Percentiles rank a stretch among this genome's conserved stretches.
Evolutionary conservation across 2,797 vertebrate species (phyloP).

Genomic region (Neosilurus hyrtlii): DNA sequence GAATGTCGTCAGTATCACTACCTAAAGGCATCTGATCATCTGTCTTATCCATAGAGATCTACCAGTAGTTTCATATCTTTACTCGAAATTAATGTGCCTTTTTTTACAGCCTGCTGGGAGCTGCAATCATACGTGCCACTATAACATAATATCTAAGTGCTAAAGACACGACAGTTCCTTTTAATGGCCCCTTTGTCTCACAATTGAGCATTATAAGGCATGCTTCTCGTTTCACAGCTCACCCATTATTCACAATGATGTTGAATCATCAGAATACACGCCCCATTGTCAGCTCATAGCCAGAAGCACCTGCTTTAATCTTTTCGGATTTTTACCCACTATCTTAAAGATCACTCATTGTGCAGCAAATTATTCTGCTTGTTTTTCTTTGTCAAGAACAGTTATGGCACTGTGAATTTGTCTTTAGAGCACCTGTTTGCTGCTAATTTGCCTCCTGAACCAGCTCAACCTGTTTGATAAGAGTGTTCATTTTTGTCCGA

Average conservation of each 20-base stretch:
- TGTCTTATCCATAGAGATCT: constrained; percentile 45
- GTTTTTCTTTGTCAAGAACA: constrained; percentile 11
- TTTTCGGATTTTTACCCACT: not conserved
- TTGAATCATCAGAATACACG: constrained; percentile 48
- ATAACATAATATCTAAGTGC: constrained; percentile 54
- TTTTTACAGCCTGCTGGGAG: constrained; percentile 57
- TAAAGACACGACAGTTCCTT: constrained; percentile 57
- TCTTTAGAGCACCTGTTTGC: not conserved
- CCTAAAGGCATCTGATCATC: constrained; percentile 49
- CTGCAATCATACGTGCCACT: constrained; percentile 57
- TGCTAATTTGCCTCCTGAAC: not conserved
- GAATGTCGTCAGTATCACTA: constrained; percentile 32
- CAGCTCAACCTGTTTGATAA: constrained; percentile 1
- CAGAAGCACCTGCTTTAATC: constrained; percentile 40
- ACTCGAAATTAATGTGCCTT: constrained; percentile 54
- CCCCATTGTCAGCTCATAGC: constrained; percentile 39
- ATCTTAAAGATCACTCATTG: constrained; percentile 21
- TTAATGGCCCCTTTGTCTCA: constrained; percentile 54
- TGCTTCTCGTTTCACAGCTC: constrained; percentile 45
- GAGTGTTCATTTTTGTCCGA: not conserved
- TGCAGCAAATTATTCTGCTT: constrained; percentile 15
- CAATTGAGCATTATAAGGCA: constrained; percentile 55
- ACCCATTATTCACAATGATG: constrained; percentile 51
- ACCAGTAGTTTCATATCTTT: constrained; percentile 54
- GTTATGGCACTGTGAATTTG: not conserved